These are phyloP conservation scores for Sarcoramphus papa DNA, from an alignment of 2,797 vertebrate species.

Conservation along the genomic window DNA sequence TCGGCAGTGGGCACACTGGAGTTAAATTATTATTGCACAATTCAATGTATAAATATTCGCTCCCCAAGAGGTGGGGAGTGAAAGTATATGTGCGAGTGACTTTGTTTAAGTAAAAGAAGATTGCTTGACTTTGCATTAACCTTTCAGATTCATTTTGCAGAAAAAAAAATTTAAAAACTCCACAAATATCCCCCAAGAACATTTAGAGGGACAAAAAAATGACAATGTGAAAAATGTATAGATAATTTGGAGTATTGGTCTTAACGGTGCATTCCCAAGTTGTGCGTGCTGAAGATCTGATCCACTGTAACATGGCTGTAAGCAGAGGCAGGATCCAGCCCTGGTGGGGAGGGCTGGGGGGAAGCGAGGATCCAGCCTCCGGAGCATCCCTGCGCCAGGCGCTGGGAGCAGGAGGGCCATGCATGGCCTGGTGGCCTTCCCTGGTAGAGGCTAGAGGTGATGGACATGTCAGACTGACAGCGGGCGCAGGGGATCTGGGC, in stretches of 20 bases:
- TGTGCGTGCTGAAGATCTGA: neutral
- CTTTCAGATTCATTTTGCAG: neutral
- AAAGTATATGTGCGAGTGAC: neutral
- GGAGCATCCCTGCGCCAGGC: fast-evolving
- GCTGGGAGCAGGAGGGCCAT: neutral
- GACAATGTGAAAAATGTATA: neutral
- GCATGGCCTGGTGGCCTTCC: neutral
- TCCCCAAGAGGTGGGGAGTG: neutral
- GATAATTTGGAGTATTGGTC: slow-evolving; percentile 3
- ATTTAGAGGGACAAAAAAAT: slow-evolving; percentile 12
- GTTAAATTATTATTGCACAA: neutral
- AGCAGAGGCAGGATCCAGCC: neutral
- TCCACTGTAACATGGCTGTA: neutral
- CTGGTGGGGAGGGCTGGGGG: neutral
- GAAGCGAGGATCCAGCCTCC: neutral
- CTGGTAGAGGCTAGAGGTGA: neutral
- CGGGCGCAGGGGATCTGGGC: neutral
- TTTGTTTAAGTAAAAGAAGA: neutral
- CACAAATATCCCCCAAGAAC: neutral
- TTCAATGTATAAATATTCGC: neutral
- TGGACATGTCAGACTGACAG: fast-evolving
- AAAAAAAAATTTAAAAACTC: neutral
- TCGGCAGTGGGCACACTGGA: neutral
- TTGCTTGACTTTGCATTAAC: neutral
- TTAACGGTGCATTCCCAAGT: neutral